Evolutionary conservation across 2,888 invertebrate genomes (phyloP).

Genomic region (Mayetiola destructor): DNA sequence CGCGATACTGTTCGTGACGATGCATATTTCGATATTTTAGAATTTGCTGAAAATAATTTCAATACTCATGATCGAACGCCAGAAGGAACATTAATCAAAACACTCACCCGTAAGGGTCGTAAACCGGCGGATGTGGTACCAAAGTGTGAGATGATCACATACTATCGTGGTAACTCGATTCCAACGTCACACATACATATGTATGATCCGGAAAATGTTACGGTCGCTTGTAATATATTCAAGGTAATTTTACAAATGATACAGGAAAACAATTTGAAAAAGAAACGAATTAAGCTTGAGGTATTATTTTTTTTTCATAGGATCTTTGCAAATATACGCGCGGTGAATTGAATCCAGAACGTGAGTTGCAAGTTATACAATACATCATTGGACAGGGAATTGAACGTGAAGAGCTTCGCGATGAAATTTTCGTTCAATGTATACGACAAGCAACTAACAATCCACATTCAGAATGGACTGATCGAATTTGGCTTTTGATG

Average conservation of each 20-base stretch:
- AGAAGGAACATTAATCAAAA: slow-evolving; percentile 78
- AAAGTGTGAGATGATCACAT: slow-evolving; percentile 86
- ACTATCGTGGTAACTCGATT: slow-evolving; percentile 73
- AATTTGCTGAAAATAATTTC: slow-evolving; percentile 88
- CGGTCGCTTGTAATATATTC: slow-evolving; percentile 77
- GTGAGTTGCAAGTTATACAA: slow-evolving; percentile 70
- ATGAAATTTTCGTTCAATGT: slow-evolving; percentile 82
- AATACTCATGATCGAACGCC: slow-evolving; percentile 76
- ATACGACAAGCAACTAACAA: slow-evolving; percentile 81
- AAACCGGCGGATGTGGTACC: slow-evolving; percentile 68
- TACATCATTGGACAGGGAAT: slow-evolving; percentile 73
- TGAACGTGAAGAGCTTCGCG: slow-evolving; percentile 79
- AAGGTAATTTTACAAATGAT: slow-evolving; percentile 45
- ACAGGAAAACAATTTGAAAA: background rate
- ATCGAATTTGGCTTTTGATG: slow-evolving; percentile 76
- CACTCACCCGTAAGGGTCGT: slow-evolving; percentile 58
- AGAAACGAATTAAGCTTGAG: background rate
- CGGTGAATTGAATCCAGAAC: slow-evolving; percentile 72
- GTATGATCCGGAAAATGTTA: slow-evolving; percentile 88
- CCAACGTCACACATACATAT: slow-evolving; percentile 88
- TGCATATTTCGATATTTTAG: slow-evolving; percentile 64
- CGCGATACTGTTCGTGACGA: slow-evolving; percentile 37
- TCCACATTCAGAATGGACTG: slow-evolving; percentile 67
- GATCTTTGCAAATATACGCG: slow-evolving; percentile 81
- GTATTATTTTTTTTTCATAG: slow-evolving; percentile 33